Evolutionary conservation across 2,888 invertebrate genomes (phyloP), one percentile per base, ranked within the genome.

Genomic region (Sceliomorpha sp.): DNA sequence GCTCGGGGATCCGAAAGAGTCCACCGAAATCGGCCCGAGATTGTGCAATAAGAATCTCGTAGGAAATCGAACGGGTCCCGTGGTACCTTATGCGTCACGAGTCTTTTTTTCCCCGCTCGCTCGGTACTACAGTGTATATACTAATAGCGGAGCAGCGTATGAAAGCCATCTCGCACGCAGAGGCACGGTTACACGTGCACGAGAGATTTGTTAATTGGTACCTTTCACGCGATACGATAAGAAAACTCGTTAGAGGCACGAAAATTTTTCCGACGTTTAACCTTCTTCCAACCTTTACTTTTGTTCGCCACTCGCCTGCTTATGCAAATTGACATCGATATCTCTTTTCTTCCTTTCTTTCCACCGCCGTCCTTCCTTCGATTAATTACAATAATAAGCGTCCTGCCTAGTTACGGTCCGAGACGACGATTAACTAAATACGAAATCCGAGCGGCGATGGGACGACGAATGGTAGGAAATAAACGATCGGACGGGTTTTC

Each of bases 181-280:
- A 15, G 5, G 10, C 14, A 10, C 9, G 15, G 13, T 9, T 27
- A 3, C 13, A 37, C 36, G n/a, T 51, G 17, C 6, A 10, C 9
- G 6, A 53, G 6, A 53, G 42, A 48, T 55, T 63, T 29, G 59
- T 48, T 60, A 55, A 67, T 59, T 59, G 67, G 59, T 48, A 67
- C 53, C 67, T 60, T 67, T 60, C 67, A 67, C 59, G 67, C 67
- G 42, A 67, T 60, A 29, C 42, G 59, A 67, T 67, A 67, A 67
- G 67, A 55, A 59, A 67, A 59, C 53, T 60, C 48, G 51, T 59
- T 67, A 48, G 55, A 55, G 47, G 63, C 63, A 63, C 63, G 63
- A 55, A 47, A n/a, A 48, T 55, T 63, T 63, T 63, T 63, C 48
- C 55, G 24, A 24, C 24, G 29, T 10, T 10, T 9, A 32, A 37